Percentiles rank a stretch among this genome's conserved stretches.
Conservation (phyloP, 1,140 invertebrate genomes). For the Meloidogyne exigua region DNA sequence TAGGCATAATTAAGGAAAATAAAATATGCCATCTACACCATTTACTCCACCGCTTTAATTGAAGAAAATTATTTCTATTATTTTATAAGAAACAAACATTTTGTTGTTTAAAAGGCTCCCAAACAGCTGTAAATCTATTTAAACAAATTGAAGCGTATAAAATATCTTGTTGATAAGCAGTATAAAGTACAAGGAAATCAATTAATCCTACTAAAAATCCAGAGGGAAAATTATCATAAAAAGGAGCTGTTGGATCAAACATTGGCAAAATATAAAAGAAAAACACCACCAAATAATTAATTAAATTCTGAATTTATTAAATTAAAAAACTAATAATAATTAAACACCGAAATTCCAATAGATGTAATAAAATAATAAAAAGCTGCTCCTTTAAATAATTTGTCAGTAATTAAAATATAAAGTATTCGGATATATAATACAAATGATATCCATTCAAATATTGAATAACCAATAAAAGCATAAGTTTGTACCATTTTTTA, state of each 20-base stretch:
- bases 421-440: background rate
- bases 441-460: slow-evolving; percentile 5
- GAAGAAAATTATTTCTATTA: background rate
- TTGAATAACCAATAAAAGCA: background rate
- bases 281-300: background rate
- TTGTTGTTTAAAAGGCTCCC: background rate
- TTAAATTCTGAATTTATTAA: background rate
- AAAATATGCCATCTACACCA: background rate
- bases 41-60: background rate
- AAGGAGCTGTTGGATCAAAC: background rate
- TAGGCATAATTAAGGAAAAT: background rate
- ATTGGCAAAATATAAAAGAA: background rate
- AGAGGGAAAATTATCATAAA: background rate
- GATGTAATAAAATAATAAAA: background rate
- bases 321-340: background rate
- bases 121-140: slow-evolving; percentile 2
- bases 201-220: background rate
- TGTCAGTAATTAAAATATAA: background rate
- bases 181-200: background rate
- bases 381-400: background rate
- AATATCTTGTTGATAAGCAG: slow-evolving; percentile 4
- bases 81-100: background rate
- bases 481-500: background rate
- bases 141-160: background rate
- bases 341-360: background rate